These are phyloP conservation scores for Ailuropoda melanoleuca DNA, from an alignment of 2,113 vertebrate species.

Conservation along the genomic window DNA sequence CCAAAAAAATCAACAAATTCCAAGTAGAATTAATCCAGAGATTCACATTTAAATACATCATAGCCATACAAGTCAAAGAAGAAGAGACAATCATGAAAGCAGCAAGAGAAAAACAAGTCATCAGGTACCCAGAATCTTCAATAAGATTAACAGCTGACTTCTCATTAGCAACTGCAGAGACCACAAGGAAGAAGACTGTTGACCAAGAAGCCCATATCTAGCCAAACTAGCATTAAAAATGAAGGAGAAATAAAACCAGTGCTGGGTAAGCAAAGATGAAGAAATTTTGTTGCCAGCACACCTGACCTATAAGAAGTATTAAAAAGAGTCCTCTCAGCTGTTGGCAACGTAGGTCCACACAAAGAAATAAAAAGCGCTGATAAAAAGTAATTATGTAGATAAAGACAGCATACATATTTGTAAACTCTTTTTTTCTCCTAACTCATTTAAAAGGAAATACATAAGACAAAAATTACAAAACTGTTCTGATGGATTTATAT, in stretches of 20 bases:
- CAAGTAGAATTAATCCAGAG: background rate
- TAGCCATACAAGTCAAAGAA: background rate
- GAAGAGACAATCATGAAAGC: background rate
- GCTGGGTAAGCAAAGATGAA: background rate
- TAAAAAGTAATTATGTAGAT: background rate
- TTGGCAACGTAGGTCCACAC: background rate
- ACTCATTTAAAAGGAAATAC: background rate
- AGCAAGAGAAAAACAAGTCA: no score
- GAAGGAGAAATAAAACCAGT: background rate
- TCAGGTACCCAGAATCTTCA: fast-evolving
- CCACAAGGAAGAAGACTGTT: background rate
- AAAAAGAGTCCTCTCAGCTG: no score
- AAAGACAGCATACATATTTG: background rate
- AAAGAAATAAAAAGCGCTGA: background rate
- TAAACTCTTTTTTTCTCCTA: background rate
- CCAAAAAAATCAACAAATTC: background rate
- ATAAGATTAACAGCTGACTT: fast-evolving
- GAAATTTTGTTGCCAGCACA: background rate
- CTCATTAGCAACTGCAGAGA: fast-evolving
- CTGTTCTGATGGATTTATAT: background rate
- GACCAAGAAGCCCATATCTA: fast-evolving
- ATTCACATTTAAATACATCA: background rate
- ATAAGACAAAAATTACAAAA: background rate
- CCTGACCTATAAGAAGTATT: background rate
- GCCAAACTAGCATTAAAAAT: background rate